These are phyloP conservation scores for Steinernema khuongi DNA, from an alignment of 1,140 invertebrate species.

Conservation along the genomic window DNA sequence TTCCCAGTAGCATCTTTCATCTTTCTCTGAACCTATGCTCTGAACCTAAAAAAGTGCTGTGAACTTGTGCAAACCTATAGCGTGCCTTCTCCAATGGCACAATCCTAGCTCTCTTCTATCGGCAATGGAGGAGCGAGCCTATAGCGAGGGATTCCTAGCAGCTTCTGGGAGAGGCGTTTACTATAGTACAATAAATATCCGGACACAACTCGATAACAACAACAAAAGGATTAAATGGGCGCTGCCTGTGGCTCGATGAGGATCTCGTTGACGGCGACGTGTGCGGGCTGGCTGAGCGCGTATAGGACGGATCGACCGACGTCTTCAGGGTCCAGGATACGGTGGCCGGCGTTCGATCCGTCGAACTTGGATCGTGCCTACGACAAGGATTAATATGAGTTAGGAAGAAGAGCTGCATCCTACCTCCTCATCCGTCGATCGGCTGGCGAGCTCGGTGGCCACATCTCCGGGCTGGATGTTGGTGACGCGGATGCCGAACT, in stretches of 20 bases:
- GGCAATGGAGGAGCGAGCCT: too few relatives aligned
- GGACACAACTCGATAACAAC: background rate
- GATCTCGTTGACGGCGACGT: conserved; percentile 62
- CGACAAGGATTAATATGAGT: conserved; percentile 18
- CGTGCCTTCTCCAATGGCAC: too few relatives aligned
- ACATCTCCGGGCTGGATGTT: conserved; percentile 63
- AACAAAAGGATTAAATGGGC: conserved; percentile 60
- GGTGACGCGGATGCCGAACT: conserved; percentile 59
- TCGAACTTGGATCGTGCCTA: conserved; percentile 48
- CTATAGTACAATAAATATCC: background rate
- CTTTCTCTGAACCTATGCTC: too few relatives aligned
- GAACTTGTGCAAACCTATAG: too few relatives aligned
- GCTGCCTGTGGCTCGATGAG: conserved; percentile 61
- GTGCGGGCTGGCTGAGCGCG: conserved; percentile 59
- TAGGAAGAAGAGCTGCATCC: background rate
- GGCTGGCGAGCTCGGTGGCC: conserved; percentile 57
- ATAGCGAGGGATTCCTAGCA: too few relatives aligned
- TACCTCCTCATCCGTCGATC: conserved; percentile 61
- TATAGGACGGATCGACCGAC: conserved; percentile 60
- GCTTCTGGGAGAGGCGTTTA: too few relatives aligned
- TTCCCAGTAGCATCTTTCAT: too few relatives aligned
- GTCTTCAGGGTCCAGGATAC: conserved; percentile 60
- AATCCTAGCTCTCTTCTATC: too few relatives aligned
- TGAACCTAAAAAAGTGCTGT: too few relatives aligned
- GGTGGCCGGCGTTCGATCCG: conserved; percentile 58